Base-by-base conservation (phyloP, 2,888 invertebrate genomes). In the Ophion slaviceki region DNA sequence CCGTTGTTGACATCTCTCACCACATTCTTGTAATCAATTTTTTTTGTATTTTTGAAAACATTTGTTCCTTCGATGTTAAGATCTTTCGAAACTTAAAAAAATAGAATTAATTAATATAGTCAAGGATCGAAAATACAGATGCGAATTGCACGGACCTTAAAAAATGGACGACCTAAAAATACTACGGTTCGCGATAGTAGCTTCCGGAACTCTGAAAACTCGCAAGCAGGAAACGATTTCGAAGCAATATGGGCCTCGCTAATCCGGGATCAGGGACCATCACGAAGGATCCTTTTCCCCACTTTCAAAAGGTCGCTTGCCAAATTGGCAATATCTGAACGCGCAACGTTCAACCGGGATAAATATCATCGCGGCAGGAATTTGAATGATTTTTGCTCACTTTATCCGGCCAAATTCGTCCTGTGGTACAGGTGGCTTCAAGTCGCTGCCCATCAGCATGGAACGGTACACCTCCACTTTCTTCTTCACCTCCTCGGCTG, bases 401-500 rank as follows among this genome's bases (percentile, higher is more conserved):
- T 96, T 95, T 91, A 98, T 96, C 94, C 98, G 96, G 78, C 98
- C 98, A 94, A 97, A 97, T 94, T 98, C 97, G 95, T 98, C 98
- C 90, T 95, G 95, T 68, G 96, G 95, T 91, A 96, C 95, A 91
- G 97, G 94, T 88, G 95, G 92, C 90, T 95, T 94, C 66, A 90
- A 94, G 85, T 95, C 95, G 93, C 95, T 96, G 93, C 97, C 96
- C 94, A 97, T 96, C 91, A 99, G 95, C 96, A 98, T 97, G 91
- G 96, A 96, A 83, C 99, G 96, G 95, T 98, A 99, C 78, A 97
- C 96, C 83, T 97, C 96, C 88, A 99, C 98, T 92, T 98, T 98
- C 91, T 96, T 95, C 89, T 96, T 96, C 87, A 99, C 97, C 93
- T 98, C 98, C 91, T 97, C 97, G 91, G 96, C 96, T 76, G 96